phyloP scores from a whole-genome alignment of 2,113 vertebrate genomes.

The Trematomus loennbergii region DNA sequence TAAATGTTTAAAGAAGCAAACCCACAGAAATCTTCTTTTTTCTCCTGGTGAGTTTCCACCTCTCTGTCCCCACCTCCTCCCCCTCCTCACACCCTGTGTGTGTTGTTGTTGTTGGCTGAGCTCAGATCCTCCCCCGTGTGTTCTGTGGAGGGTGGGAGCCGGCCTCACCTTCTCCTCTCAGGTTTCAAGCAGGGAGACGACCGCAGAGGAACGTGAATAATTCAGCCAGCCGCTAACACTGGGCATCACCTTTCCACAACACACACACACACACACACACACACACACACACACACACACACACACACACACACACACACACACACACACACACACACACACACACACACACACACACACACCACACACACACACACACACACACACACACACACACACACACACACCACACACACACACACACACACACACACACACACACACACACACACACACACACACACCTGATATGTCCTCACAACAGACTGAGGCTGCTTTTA shows the following conservation, averaged over 20 bases:
- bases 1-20: constrained; percentile 6
- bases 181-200: constrained; percentile 81
- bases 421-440: constrained; percentile 7
- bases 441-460: background rate
- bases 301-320: background rate
- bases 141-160: constrained; percentile 30
- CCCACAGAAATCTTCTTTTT: background rate
- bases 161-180: constrained; percentile 67
- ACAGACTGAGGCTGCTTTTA: too few relatives aligned
- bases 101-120: constrained; percentile 48
- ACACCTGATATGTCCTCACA: constrained; percentile 56
- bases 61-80: background rate
- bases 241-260: constrained; percentile 70
- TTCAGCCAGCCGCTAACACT: constrained; percentile 78
- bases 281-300: constrained; percentile 2
- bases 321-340: constrained; percentile 4
- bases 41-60: background rate
- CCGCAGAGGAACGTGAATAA: constrained; percentile 85
- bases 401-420: background rate
- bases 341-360: background rate
- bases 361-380: background rate
- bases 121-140: constrained; percentile 77
- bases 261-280: constrained; percentile 10
- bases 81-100: background rate
- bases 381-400: too few relatives aligned